Evolutionary conservation across 2,113 vertebrate species (phyloP).

Genomic region (Leptobrachium leishanense): DNA sequence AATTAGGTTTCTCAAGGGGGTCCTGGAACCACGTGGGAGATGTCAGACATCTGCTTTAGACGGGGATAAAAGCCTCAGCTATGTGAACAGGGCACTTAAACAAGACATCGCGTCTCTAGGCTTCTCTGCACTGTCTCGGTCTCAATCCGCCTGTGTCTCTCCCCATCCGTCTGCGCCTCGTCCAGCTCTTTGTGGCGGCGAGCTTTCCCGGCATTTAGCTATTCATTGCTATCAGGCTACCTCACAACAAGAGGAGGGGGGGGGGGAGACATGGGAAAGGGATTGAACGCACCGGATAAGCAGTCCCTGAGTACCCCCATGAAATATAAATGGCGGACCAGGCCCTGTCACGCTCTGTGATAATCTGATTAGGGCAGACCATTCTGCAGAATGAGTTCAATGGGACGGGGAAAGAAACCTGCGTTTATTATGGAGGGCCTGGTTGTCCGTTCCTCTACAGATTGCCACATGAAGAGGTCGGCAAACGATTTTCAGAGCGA

Average conservation of each 20-base stretch:
- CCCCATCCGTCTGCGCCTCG: constrained; percentile 34
- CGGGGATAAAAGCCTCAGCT: constrained; percentile 44
- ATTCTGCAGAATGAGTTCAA: neutral
- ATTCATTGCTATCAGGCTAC: constrained; percentile 49
- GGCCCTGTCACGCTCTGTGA: constrained; percentile 14
- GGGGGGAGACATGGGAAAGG: neutral
- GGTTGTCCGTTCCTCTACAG: too few relatives aligned
- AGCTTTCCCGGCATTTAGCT: constrained; percentile 41
- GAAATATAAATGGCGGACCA: constrained; percentile 13
- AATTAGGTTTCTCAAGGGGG: constrained; percentile 27
- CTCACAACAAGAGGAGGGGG: constrained; percentile 10
- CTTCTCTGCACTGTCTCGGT: constrained; percentile 22
- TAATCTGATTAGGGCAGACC: constrained; percentile 48
- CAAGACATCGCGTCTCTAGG: constrained; percentile 33
- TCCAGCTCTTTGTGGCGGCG: constrained; percentile 37
- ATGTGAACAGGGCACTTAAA: constrained; percentile 41
- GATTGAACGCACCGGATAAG: neutral
- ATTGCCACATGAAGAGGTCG: too few relatives aligned
- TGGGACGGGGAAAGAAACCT: constrained; percentile 13
- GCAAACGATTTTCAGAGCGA: too few relatives aligned
- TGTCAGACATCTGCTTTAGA: constrained; percentile 47
- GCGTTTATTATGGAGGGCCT: too few relatives aligned
- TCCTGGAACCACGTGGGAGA: constrained; percentile 38
- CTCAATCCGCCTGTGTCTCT: constrained; percentile 30
- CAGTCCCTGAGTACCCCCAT: constrained; percentile 8